phyloP scores from a whole-genome alignment of 1,140 invertebrate genomes.

The Leptinotarsa lineolata region DNA sequence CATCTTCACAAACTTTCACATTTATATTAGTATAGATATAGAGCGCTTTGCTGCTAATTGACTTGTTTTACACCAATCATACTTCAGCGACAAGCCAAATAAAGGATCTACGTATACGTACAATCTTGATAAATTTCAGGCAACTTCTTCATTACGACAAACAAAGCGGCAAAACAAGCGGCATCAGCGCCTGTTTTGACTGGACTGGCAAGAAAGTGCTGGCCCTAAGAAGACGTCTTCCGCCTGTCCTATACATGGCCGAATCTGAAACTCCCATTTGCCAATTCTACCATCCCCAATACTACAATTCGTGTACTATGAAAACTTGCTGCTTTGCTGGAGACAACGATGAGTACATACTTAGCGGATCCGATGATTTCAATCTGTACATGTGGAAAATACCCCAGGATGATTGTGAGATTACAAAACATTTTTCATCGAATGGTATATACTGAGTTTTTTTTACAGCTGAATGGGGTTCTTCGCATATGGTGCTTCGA shows the following conservation, averaged over 20 bases:
- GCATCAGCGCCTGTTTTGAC: slow-evolving; percentile 92
- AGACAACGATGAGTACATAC: slow-evolving; percentile 81
- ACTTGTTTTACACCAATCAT: no score
- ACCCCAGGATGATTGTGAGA: slow-evolving; percentile 66
- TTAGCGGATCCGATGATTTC: slow-evolving; percentile 94
- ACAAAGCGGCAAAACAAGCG: slow-evolving; percentile 71
- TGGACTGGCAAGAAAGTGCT: slow-evolving; percentile 76
- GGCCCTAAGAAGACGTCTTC: slow-evolving; percentile 80
- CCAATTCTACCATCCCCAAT: slow-evolving; percentile 89
- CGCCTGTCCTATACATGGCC: slow-evolving; percentile 81
- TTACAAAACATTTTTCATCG: neutral
- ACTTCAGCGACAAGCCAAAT: slow-evolving; percentile 7
- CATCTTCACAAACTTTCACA: no score
- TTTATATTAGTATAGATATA: no score
- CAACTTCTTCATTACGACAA: slow-evolving; percentile 73
- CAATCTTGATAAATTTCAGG: slow-evolving; percentile 55
- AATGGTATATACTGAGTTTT: slow-evolving; percentile 19
- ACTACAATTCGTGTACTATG: slow-evolving; percentile 97
- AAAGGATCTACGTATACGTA: neutral
- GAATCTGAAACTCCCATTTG: slow-evolving; percentile 70
- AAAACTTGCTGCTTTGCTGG: slow-evolving; percentile 96
- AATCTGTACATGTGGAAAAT: slow-evolving; percentile 94
- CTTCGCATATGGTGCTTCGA: slow-evolving; percentile 79
- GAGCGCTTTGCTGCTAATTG: no score
- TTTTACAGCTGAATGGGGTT: slow-evolving; percentile 54